A percentile compares a stretch with the other conserved stretches of the same genome.
phyloP scores from a whole-genome alignment of 1,140 invertebrate species.

The Octopus sinensis region DNA sequence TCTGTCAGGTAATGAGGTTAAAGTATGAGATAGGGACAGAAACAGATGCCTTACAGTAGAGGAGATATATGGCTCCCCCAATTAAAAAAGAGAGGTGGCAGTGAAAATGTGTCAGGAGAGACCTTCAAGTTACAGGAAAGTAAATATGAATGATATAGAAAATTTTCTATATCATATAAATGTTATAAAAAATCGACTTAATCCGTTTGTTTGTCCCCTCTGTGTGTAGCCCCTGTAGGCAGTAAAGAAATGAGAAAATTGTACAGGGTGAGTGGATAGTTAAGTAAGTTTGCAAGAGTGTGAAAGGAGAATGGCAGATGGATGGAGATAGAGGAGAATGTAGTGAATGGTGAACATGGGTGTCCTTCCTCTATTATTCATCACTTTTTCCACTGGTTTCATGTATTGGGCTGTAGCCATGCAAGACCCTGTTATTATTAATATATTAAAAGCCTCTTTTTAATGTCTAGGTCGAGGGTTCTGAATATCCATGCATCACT shows the following conservation, averaged over 20 bases:
- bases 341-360: not conserved
- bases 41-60: too few relatives aligned
- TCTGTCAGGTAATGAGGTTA: too few relatives aligned
- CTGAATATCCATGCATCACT: conserved; percentile 38
- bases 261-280: too few relatives aligned
- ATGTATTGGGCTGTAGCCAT: not conserved
- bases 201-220: too few relatives aligned
- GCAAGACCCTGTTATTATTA: not conserved
- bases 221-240: not conserved
- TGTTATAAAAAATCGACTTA: too few relatives aligned
- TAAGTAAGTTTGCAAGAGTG: not conserved
- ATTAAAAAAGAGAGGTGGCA: too few relatives aligned
- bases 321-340: not conserved
- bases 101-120: too few relatives aligned
- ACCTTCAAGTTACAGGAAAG: not conserved
- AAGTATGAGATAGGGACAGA: too few relatives aligned
- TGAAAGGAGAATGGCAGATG: not conserved
- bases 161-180: too few relatives aligned
- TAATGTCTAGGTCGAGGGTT: not conserved
- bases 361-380: not conserved
- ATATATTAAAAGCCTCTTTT: not conserved
- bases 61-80: too few relatives aligned
- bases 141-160: not conserved
- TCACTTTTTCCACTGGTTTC: not conserved
- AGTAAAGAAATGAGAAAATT: not conserved